Conservation (phyloP, 2,888 invertebrate species). For the Zaprionus obscuricornis region DNA sequence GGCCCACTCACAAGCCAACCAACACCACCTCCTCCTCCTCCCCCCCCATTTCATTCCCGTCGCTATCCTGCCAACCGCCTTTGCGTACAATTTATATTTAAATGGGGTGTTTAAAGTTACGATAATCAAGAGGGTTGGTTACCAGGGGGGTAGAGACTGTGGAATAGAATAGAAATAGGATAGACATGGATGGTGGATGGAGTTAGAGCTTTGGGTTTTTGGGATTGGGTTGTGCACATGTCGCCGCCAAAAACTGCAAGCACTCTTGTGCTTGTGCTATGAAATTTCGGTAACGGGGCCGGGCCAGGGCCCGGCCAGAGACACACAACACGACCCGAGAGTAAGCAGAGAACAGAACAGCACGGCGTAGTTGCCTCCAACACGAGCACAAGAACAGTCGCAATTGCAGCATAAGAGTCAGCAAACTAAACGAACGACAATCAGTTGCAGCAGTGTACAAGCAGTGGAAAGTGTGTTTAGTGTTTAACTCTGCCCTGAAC, state of each 20-base stretch:
- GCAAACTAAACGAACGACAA: not conserved
- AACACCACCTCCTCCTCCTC: too few relatives aligned
- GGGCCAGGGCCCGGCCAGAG: slow-evolving; percentile 10
- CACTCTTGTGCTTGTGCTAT: slow-evolving; percentile 34
- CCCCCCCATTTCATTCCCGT: too few relatives aligned
- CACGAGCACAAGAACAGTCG: slow-evolving; percentile 67
- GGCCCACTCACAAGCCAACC: not conserved
- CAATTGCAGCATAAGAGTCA: slow-evolving; percentile 41
- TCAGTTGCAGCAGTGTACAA: not conserved
- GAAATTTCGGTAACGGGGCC: slow-evolving; percentile 34
- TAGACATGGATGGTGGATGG: not conserved
- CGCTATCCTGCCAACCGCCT: too few relatives aligned
- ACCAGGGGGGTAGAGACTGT: too few relatives aligned
- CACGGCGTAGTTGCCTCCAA: slow-evolving; percentile 66
- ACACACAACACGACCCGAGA: slow-evolving; percentile 18
- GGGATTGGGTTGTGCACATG: slow-evolving; percentile 30
- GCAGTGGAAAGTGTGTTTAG: slow-evolving; percentile 23
- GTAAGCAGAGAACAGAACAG: slow-evolving; percentile 6
- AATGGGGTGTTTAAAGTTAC: too few relatives aligned
- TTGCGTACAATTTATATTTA: too few relatives aligned
- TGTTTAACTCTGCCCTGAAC: too few relatives aligned
- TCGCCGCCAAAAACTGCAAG: slow-evolving; percentile 57
- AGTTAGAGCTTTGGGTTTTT: slow-evolving; percentile 7
- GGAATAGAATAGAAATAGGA: too few relatives aligned
- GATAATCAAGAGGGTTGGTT: too few relatives aligned